Conservation (phyloP, 2,113 vertebrate genomes). For the Tetrao urogallus region DNA sequence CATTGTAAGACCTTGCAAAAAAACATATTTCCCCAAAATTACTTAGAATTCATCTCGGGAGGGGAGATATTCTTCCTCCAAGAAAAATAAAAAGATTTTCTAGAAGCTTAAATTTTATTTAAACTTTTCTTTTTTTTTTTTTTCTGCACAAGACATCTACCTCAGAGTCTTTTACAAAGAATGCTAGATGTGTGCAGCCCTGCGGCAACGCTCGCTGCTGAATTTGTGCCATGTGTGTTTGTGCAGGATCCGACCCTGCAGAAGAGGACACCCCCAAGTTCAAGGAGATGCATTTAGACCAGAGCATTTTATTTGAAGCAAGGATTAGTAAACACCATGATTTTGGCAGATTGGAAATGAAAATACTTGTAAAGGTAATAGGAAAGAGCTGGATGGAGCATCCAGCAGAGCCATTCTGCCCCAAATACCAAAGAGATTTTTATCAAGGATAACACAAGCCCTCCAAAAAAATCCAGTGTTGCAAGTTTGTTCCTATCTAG, state of each 20-base stretch:
- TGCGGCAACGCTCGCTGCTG: not conserved
- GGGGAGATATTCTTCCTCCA: not conserved
- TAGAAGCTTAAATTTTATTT: not conserved
- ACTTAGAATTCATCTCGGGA: not conserved
- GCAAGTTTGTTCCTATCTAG: conserved; percentile 47
- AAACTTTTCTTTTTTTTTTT: not conserved
- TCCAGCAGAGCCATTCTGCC: conserved; percentile 3
- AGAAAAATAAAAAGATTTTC: not conserved
- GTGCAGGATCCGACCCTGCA: not conserved
- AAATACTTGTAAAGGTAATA: not conserved
- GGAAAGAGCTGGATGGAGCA: not conserved
- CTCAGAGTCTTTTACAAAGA: not conserved
- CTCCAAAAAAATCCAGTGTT: conserved; percentile 44
- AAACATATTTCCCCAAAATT: not conserved
- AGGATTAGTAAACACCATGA: not conserved
- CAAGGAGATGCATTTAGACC: not conserved
- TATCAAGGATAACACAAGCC: conserved; percentile 14
- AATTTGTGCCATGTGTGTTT: not conserved
- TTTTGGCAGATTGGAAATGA: not conserved
- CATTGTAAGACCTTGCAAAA: not conserved
- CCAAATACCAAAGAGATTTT: conserved; percentile 54
- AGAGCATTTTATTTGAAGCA: not conserved
- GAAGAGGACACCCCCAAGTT: not conserved
- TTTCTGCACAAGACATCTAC: not conserved
- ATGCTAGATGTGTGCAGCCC: rapidly evolving